These are phyloP conservation scores for Eulemur albifrons DNA, from an alignment of 2,797 vertebrate species.

Conservation along the genomic window DNA sequence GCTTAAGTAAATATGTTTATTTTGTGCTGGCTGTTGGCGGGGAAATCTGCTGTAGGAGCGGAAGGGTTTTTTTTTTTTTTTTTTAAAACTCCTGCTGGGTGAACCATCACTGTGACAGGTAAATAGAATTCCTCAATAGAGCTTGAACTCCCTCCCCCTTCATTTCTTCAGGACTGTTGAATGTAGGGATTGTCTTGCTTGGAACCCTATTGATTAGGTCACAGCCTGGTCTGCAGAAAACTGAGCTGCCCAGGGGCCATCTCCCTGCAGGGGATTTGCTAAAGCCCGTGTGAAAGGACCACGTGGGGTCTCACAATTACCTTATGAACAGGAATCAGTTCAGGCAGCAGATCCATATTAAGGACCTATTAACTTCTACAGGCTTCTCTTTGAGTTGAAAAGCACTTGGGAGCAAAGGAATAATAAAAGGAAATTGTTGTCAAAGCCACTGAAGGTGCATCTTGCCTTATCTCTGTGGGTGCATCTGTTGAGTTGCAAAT, in stretches of 20 bases:
- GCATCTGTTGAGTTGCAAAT: conserved; percentile 81
- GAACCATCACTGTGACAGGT: conserved; percentile 79
- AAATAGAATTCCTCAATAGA: conserved; percentile 73
- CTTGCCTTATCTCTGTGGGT: conserved; percentile 70
- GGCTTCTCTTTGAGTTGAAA: conserved; percentile 77
- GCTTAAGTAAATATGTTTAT: conserved; percentile 80
- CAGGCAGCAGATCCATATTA: conserved; percentile 76
- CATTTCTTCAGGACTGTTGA: conserved; percentile 83
- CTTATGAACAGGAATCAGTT: conserved; percentile 83
- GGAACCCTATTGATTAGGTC: conserved; percentile 88
- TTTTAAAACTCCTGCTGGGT: conserved; percentile 64
- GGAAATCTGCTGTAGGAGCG: conserved; percentile 73
- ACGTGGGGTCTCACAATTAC: conserved; percentile 82
- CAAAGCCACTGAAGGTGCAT: conserved; percentile 72
- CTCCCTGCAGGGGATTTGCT: conserved; percentile 84
- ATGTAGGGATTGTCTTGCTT: conserved; percentile 87
- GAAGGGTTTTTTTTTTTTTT: conserved; percentile 58
- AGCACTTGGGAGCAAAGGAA: conserved; percentile 72
- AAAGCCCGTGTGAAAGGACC: conserved; percentile 79
- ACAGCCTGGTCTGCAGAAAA: conserved; percentile 85
- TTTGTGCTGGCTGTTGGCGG: conserved; percentile 67
- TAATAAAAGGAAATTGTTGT: conserved; percentile 79
- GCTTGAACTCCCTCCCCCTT: conserved; percentile 68
- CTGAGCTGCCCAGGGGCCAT: conserved; percentile 87
- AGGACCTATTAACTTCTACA: conserved; percentile 84